Conservation (phyloP, 2,113 vertebrate species). For the Camelus dromedarius region DNA sequence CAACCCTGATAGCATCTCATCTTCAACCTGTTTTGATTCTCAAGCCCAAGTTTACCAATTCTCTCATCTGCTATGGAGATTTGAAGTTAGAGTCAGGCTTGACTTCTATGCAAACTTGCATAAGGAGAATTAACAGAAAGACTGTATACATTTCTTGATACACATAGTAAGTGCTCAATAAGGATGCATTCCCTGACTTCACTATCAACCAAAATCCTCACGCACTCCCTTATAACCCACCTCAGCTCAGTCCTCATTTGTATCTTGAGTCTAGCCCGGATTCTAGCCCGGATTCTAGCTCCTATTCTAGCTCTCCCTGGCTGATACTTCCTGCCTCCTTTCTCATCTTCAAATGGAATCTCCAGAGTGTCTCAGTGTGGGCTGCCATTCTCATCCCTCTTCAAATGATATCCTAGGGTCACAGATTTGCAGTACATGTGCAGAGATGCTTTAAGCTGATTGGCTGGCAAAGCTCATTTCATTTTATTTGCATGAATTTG, state of each 20-base stretch:
- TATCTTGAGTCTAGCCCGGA: neutral
- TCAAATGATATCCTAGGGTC: neutral
- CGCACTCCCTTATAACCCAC: neutral
- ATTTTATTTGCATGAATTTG: neutral
- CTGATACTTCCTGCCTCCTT: neutral
- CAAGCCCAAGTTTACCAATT: neutral
- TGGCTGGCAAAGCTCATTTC: neutral
- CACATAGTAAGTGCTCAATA: neutral
- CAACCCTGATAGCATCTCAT: neutral
- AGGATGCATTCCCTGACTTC: neutral
- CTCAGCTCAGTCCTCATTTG: neutral
- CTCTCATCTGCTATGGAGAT: neutral
- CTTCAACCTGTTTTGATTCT: neutral
- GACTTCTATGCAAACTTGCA: neutral
- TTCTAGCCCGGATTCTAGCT: neutral
- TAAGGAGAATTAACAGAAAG: neutral
- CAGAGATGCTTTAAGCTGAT: neutral
- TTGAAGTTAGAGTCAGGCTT: neutral
- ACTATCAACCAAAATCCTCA: neutral
- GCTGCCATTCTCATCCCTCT: neutral
- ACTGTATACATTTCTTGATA: neutral
- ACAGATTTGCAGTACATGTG: neutral
- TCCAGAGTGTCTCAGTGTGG: neutral
- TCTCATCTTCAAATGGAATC: neutral
- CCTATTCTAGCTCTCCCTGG: neutral